Conservation (phyloP, 2,113 vertebrate genomes). For the Labrus mixtus region DNA sequence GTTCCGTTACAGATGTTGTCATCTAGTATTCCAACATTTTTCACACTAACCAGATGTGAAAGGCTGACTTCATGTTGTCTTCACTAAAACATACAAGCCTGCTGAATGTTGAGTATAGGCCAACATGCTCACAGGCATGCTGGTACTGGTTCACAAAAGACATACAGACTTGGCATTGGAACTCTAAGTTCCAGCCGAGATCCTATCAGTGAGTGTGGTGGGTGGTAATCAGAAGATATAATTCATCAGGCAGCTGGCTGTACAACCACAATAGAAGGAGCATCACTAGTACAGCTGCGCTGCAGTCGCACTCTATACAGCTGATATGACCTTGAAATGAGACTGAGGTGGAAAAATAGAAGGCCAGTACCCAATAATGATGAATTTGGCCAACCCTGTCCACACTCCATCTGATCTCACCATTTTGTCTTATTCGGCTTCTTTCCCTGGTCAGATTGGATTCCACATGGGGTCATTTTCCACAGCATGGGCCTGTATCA, state of each 20-base stretch:
- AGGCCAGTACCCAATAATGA: constrained; percentile 52
- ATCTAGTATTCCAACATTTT: neutral
- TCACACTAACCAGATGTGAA: neutral
- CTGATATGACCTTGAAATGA: constrained; percentile 71
- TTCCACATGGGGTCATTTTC: constrained; percentile 46
- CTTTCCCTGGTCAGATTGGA: constrained; percentile 43
- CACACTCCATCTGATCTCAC: constrained; percentile 26
- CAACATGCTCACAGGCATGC: constrained; percentile 36
- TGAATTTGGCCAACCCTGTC: constrained; percentile 64
- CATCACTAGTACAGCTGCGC: constrained; percentile 38
- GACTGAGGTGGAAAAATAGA: constrained; percentile 58
- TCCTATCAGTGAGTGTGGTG: constrained; percentile 77
- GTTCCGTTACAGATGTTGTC: neutral
- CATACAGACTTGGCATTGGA: constrained; percentile 55
- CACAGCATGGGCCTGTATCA: neutral
- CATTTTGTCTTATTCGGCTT: constrained; percentile 24
- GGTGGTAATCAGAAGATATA: constrained; percentile 81
- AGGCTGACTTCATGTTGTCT: constrained; percentile 26
- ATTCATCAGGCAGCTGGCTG: constrained; percentile 75
- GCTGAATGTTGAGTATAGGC: constrained; percentile 29
- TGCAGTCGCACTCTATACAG: constrained; percentile 55
- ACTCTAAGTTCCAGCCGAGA: constrained; percentile 68
- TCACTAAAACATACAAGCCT: constrained; percentile 14
- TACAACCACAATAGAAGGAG: constrained; percentile 49
- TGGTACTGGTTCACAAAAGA: constrained; percentile 47